phyloP scores from a whole-genome alignment of 2,797 vertebrate species.

The Thunnus albacares region DNA sequence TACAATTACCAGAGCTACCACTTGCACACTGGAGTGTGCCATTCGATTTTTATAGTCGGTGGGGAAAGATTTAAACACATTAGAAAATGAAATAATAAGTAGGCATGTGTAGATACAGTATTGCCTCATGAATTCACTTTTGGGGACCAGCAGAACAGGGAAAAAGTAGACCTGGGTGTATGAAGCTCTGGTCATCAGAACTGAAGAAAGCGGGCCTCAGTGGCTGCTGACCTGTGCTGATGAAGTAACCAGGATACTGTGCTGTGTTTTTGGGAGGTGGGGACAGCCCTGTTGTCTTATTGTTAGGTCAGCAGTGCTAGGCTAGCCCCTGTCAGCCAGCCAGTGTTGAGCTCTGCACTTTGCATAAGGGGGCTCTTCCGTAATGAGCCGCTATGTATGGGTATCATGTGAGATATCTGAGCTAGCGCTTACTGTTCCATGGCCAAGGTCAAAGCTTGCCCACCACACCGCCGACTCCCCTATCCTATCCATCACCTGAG shows the following conservation, averaged over 20 bases:
- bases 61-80: slow-evolving; percentile 57
- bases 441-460: slow-evolving; percentile 86
- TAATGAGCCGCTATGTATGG: slow-evolving; percentile 87
- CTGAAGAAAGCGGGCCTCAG: slow-evolving; percentile 14
- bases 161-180: not conserved
- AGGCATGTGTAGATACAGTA: slow-evolving; percentile 5
- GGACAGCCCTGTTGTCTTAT: slow-evolving; percentile 74
- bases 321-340: slow-evolving; percentile 81
- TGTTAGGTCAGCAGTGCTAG: slow-evolving; percentile 85
- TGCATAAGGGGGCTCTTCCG: slow-evolving; percentile 85
- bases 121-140: slow-evolving; percentile 6
- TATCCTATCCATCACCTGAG: slow-evolving; percentile 83
- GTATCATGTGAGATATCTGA: slow-evolving; percentile 89
- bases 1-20: slow-evolving; percentile 65
- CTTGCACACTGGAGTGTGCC: slow-evolving; percentile 38
- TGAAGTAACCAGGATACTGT: slow-evolving; percentile 51
- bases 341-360: slow-evolving; percentile 86
- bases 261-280: slow-evolving; percentile 59
- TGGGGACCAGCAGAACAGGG: too few relatives aligned
- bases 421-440: slow-evolving; percentile 85
- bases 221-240: slow-evolving; percentile 49
- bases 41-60: slow-evolving; percentile 60
- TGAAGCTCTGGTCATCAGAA: slow-evolving; percentile 24
- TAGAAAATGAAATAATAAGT: slow-evolving; percentile 46
- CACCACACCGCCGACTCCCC: slow-evolving; percentile 74